These are phyloP conservation scores for Thalassaphorura encarpata DNA, from an alignment of 1,140 invertebrate genomes.

Conservation along the genomic window DNA sequence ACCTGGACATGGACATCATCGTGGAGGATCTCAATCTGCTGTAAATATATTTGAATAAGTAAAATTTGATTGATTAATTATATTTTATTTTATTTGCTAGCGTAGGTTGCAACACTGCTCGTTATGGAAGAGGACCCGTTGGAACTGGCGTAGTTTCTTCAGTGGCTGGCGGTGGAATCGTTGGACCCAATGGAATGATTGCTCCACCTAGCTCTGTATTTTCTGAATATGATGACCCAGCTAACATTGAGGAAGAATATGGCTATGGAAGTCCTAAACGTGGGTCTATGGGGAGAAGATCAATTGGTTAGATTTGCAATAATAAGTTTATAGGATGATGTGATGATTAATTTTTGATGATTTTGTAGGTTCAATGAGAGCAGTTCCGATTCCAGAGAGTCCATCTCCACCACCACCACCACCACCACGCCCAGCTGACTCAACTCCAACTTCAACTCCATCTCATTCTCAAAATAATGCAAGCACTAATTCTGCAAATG, in stretches of 20 bases:
- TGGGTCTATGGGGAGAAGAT: conserved; percentile 59
- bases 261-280: conserved; percentile 72
- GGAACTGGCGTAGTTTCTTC: conserved; percentile 32
- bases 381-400: conserved; percentile 49
- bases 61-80: not conserved
- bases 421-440: conserved; percentile 42
- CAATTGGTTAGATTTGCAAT: conserved; percentile 41
- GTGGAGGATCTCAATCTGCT: conserved; percentile 53
- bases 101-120: conserved; percentile 46
- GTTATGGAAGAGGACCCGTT: conserved; percentile 51
- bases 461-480: conserved; percentile 47
- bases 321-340: not conserved
- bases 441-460: conserved; percentile 47
- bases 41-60: not conserved
- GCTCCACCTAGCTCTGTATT: conserved; percentile 39
- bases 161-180: conserved; percentile 30
- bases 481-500: conserved; percentile 60
- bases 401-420: conserved; percentile 57
- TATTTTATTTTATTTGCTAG: too few species aligned
- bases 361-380: conserved; percentile 50
- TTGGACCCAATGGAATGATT: conserved; percentile 31
- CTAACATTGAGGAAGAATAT: conserved; percentile 77
- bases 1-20: conserved; percentile 57
- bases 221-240: conserved; percentile 83
- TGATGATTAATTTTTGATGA: not conserved